phyloP scores from a whole-genome alignment of 2,113 vertebrate species.

The Cochlearius cochlearius region DNA sequence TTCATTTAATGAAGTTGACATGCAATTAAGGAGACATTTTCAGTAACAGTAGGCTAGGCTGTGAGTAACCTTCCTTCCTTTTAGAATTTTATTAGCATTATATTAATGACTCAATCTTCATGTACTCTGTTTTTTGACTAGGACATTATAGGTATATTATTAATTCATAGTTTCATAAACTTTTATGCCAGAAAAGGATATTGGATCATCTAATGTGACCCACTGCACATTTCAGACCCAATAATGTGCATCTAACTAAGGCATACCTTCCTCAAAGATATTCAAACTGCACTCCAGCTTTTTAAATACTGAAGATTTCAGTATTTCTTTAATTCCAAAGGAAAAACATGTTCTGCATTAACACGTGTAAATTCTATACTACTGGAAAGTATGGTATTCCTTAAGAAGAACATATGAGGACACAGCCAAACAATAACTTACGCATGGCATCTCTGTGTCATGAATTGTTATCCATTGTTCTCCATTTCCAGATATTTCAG shows the following conservation, averaged over 20 bases:
- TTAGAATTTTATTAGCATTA: background rate
- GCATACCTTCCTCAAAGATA: background rate
- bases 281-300: background rate
- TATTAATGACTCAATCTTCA: background rate
- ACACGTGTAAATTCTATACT: background rate
- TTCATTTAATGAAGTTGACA: background rate
- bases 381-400: background rate
- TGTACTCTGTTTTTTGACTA: background rate
- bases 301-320: background rate
- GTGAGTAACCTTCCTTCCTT: background rate
- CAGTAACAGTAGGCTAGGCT: background rate
- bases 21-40: background rate
- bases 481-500: background rate
- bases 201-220: background rate
- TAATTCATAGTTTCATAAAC: background rate
- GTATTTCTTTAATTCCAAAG: background rate
- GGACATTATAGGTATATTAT: background rate
- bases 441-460: background rate
- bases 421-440: background rate
- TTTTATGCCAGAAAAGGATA: background rate
- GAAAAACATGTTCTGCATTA: background rate
- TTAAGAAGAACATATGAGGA: background rate
- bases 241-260: background rate
- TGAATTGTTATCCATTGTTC: background rate
- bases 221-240: background rate